Conservation (phyloP, 2,888 invertebrate genomes). For the Chloroclystis v-ata region DNA sequence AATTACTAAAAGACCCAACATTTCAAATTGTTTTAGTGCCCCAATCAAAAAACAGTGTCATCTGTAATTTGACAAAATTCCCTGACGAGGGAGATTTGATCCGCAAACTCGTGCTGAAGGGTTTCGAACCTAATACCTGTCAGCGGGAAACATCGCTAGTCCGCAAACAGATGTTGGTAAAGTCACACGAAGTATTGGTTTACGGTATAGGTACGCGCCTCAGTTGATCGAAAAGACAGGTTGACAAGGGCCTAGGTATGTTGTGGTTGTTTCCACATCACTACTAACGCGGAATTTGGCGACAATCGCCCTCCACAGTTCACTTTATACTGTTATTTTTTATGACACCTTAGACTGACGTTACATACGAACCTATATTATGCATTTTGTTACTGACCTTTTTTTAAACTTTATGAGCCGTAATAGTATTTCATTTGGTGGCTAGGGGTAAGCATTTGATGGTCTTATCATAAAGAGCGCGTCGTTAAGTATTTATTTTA, state of each 20-base stretch:
- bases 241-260: conserved; percentile 54
- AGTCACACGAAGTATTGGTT: conserved; percentile 53
- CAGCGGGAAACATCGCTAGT: conserved; percentile 29
- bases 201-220: conserved; percentile 53
- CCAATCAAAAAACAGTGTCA: conserved; percentile 67
- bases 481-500: conserved; percentile 47
- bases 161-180: conserved; percentile 42
- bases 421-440: conserved; percentile 17
- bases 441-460: conserved; percentile 18
- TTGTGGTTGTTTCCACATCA: conserved; percentile 57
- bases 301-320: conserved; percentile 22
- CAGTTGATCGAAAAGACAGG: conserved; percentile 54
- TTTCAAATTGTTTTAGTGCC: conserved; percentile 61
- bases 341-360: no score
- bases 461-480: conserved; percentile 45
- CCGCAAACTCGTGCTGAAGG: conserved; percentile 25
- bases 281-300: conserved; percentile 48
- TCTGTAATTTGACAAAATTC: conserved; percentile 65
- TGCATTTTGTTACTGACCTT: neutral
- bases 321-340: neutral
- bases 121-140: conserved; percentile 43
- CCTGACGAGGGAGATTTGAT: conserved; percentile 44
- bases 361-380: neutral
- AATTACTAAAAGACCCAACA: conserved; percentile 67
- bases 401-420: conserved; percentile 7